Evolutionary conservation across 92 coral and sea anemone species (phyloP).

Genomic region (Actinostola sp.): DNA sequence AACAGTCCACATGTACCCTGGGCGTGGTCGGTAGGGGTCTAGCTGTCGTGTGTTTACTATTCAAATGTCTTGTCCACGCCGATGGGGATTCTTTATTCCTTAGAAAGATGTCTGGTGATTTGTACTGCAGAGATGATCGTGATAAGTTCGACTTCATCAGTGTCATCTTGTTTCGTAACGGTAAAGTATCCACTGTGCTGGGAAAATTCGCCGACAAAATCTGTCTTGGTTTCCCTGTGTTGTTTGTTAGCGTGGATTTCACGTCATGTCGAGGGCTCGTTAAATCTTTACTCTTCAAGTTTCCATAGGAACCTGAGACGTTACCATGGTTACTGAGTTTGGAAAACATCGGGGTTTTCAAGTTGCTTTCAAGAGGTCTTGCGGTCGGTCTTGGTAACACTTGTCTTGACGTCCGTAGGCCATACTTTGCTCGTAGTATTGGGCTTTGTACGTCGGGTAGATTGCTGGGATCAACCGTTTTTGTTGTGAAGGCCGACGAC

Average conservation of each 20-base stretch:
- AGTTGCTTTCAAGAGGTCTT: slow-evolving; percentile 3
- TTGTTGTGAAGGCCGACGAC: slow-evolving; percentile 3
- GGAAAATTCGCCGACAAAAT: slow-evolving; percentile 32
- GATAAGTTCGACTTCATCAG: slow-evolving; percentile 3
- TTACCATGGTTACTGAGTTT: background rate
- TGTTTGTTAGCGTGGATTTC: background rate
- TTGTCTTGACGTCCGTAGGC: slow-evolving; percentile 8
- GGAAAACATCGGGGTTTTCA: slow-evolving; percentile 1
- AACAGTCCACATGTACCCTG: background rate
- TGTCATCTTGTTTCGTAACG: slow-evolving; percentile 2
- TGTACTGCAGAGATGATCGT: background rate
- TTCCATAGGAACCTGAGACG: background rate
- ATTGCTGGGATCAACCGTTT: slow-evolving; percentile 3
- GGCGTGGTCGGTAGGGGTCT: slow-evolving; percentile 25
- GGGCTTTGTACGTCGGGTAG: slow-evolving; percentile 28
- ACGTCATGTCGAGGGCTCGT: slow-evolving; percentile 20
- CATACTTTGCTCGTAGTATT: slow-evolving; percentile 9
- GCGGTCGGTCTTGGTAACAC: background rate
- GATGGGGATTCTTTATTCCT: background rate
- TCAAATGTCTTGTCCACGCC: slow-evolving; percentile 18
- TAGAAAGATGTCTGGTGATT: slow-evolving; percentile 1
- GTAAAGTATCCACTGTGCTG: slow-evolving; percentile 8
- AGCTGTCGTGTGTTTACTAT: background rate
- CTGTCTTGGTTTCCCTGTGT: slow-evolving; percentile 22
- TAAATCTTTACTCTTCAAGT: background rate